A percentile compares a stretch with the other conserved stretches of the same genome.
Evolutionary conservation across 2,113 vertebrate species (phyloP).

Genomic region (Pseudopodoces humilis): DNA sequence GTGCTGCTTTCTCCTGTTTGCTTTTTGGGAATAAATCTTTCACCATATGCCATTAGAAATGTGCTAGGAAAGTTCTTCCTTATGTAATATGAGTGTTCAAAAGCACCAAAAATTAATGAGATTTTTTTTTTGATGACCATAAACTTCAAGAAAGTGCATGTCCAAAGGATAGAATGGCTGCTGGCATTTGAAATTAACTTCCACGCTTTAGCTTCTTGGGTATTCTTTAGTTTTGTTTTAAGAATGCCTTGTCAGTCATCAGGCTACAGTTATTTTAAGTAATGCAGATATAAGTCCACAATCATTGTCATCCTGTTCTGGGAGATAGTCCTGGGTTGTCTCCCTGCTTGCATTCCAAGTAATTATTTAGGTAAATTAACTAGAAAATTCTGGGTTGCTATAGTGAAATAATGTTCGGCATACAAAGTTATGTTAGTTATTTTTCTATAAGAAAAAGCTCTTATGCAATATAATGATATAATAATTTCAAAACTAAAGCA

Average conservation of each 20-base stretch:
- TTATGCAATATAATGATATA: background rate
- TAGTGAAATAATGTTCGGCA: background rate
- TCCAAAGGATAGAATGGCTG: background rate
- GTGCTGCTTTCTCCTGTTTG: background rate
- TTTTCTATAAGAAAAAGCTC: background rate
- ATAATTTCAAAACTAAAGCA: background rate
- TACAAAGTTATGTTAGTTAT: background rate
- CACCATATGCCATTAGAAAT: background rate
- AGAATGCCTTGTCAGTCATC: background rate
- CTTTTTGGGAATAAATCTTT: background rate
- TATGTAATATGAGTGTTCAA: background rate
- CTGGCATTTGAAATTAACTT: background rate
- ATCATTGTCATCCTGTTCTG: background rate
- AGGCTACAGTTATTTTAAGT: background rate
- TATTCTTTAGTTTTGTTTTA: background rate
- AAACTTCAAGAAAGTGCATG: background rate
- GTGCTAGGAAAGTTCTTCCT: background rate
- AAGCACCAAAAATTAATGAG: background rate
- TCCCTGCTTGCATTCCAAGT: background rate
- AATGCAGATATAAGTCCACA: background rate
- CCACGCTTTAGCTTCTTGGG: background rate
- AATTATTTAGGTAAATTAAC: background rate
- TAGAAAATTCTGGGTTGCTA: background rate
- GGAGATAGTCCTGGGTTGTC: background rate
- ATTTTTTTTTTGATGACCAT: background rate